Percentiles rank a stretch among this genome's conserved stretches.
phyloP scores from a whole-genome alignment of 2,888 invertebrate genomes.

The Noctua janthina region DNA sequence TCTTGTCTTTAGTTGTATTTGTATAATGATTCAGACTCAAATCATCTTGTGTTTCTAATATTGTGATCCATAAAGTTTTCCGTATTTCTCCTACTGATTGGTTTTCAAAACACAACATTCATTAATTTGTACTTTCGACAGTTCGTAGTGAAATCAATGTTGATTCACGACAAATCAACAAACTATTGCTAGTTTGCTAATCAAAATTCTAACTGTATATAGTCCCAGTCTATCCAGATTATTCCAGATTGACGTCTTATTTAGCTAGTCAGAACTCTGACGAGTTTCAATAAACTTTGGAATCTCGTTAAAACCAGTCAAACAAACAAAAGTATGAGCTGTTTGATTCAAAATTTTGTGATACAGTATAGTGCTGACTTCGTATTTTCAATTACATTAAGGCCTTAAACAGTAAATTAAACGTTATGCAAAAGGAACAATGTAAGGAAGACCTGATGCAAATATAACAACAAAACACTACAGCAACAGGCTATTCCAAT shows the following conservation, averaged over 20 bases:
- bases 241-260: constrained; percentile 6
- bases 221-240: background rate
- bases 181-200: constrained; percentile 7
- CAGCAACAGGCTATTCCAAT: background rate
- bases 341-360: background rate
- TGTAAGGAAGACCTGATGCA: background rate
- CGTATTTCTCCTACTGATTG: background rate
- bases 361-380: background rate
- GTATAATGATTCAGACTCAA: background rate
- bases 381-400: background rate
- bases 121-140: background rate
- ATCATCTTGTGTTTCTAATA: background rate
- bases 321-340: background rate
- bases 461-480: background rate
- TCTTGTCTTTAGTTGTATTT: background rate
- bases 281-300: constrained; percentile 1
- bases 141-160: background rate
- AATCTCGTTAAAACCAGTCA: background rate
- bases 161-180: background rate
- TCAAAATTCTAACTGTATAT: constrained; percentile 6
- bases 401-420: background rate
- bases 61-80: background rate
- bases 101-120: background rate
- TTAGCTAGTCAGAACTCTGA: background rate
- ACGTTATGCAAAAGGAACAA: background rate